These are phyloP conservation scores for Seladonia tumulorum DNA, from an alignment of 2,888 invertebrate genomes.

Conservation along the genomic window DNA sequence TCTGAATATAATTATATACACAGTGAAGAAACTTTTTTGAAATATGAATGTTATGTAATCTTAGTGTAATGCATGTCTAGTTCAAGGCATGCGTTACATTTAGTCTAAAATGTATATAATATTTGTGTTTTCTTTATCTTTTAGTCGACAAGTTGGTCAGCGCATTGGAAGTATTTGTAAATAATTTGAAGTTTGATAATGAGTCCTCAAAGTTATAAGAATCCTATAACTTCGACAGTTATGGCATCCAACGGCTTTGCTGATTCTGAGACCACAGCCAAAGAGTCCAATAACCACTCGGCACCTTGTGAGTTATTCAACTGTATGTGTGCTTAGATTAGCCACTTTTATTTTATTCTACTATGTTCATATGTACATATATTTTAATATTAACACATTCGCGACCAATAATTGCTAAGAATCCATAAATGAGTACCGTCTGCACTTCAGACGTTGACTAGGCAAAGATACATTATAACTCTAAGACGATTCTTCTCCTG, in stretches of 20 bases:
- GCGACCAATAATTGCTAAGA: neutral
- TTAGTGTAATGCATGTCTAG: too few species aligned
- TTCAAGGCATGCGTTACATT: too few species aligned
- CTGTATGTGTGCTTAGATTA: conserved; percentile 83
- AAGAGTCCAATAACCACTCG: conserved; percentile 79
- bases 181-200: conserved; percentile 78
- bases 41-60: neutral
- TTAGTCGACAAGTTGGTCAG: conserved; percentile 62
- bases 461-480: neutral
- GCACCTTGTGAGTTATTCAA: conserved; percentile 84
- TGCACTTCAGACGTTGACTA: neutral
- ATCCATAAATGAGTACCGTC: neutral
- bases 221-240: conserved; percentile 82
- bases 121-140: conserved; percentile 44
- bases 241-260: conserved; percentile 82
- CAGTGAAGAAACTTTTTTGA: neutral
- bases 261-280: conserved; percentile 70
- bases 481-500: neutral
- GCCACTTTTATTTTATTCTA: conserved; percentile 74
- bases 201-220: conserved; percentile 86
- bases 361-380: neutral
- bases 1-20: conserved; percentile 57
- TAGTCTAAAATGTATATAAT: too few species aligned
- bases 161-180: conserved; percentile 51
- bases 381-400: neutral